Evolutionary conservation across 2,113 vertebrate species (phyloP), one percentile per base, ranked within the genome.

Genomic region (Periophthalmodon schlosseri): DNA sequence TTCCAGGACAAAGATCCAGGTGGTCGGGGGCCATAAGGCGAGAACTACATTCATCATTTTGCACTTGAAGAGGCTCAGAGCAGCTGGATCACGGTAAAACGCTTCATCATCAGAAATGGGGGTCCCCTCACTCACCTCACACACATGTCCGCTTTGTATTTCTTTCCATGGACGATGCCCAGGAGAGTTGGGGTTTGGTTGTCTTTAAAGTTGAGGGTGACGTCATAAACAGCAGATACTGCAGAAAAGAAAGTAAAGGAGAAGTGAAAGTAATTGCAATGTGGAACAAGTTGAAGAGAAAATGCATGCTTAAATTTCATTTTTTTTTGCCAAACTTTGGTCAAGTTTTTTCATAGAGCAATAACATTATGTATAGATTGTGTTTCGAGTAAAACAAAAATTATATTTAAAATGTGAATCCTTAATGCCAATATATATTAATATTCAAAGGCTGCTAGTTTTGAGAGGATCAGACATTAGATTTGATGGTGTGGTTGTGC

Each of bases 181-280:
- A 99, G 91, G 81, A 99, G 91, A 11, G 98, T 98, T 0, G 97
- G 98, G 78, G 95, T 98, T 86, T 98, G 96, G 83, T 97, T 97
- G 85, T 95, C 95, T 92, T 96, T 94, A 93, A 99, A 99, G 90
- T 99, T 99, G 65, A 99, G 93, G 16, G 98, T 99, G 82, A 99
- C 98, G 14, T 99, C 98, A 5, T 99, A 99, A 44, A 99, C 96
- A 36, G 98, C 98, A 63, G 93, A 88, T 47, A 98, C 98, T 99
- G 71, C 24, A 50, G 71, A 5, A 60, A 0, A 56, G 20, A 72
- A 33, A 71, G 54, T 57, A 21, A 57, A 3, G 50, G 18, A 20
- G 50, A 52, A 18, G 16, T 20, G 15, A 18, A 18, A 50, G 13
- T 14, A 50, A 50, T 10, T 44, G 10, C 10, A 44, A 44, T 44